Base-by-base conservation (phyloP, 2,113 vertebrate genomes). In the Trogon surrucura region DNA sequence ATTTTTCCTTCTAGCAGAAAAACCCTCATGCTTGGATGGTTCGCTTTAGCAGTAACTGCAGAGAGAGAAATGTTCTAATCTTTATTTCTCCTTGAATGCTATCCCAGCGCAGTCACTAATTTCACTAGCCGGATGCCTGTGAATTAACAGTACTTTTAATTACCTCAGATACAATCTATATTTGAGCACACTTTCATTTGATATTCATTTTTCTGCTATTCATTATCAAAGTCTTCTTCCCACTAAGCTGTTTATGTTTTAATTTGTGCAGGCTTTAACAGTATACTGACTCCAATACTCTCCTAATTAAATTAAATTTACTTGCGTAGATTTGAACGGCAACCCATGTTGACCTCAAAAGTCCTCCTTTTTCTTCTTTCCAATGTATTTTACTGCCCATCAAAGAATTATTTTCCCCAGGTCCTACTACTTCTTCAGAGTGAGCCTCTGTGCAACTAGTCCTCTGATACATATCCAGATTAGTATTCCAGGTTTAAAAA, bases 221-320 rank as follows among this genome's bases (percentile, higher is more conserved):
- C 93, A 77, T 94, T 91, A 88, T 82, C 81, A 45, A 72, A 67
- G 78, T 17, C 64, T 60, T 45, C 82, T 90, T 51, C 64, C 72
- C 23, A 32, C 36, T 45, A 80, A 47, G 41, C 41, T 85, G 78
- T 92, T 96, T 93, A 26, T 91, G 82, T 83, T 95, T 96, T 77
- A 75, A 82, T 87, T 81, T 48, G 1, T 51, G 26, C 13, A 18
- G 58, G 16, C 17, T 72, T 95, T 54, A 80, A 82, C 60, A 95
- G 91, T 60, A 72, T 20, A 94, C 81, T 47, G 89, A 70, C 50
- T 95, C 77, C 89, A 92, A 72, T 48, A 45, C 10, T 48, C 57
- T 45, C 90, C 67, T 93, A 96, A 96, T 93, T 94, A 50, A 92
- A 80, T 95, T 91, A 88, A 75, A 92, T 91, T 91, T 85, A 83